Evolutionary conservation across 2,888 invertebrate species (phyloP), one percentile per base, ranked within the genome.

Genomic region (Loripinus fragilis): DNA sequence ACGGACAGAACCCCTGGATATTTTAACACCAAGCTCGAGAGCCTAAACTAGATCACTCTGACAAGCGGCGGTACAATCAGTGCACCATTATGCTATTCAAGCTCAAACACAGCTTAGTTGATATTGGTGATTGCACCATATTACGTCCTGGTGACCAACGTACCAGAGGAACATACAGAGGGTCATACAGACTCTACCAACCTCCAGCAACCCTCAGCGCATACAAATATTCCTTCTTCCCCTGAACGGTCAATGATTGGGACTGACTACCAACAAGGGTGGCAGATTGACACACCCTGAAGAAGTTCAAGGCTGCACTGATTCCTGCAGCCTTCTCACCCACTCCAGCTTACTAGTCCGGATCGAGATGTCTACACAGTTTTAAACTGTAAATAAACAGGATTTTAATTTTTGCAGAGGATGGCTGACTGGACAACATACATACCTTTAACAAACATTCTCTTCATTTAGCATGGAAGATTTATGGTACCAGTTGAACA

Each of bases 261-360:
- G 74, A 74, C 66, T 15, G 23, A 38, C 71, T 78, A n/a, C 66
- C 74, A 45, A 33, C 70, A 64, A 42, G 2, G 50, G 17, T 42
- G 38, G 60, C 66, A 50, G 17, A 55, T 41, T 64, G 52, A 45
- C 41, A 41, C 2, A 41, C 77, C 2, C 55, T 74, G 17, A 71
- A 78, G 45, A 71, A 17, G n/a, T 78, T 78, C 74, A 70, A 64
- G 52, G 41, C 72, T 60, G 60, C 60, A 10, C 30, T 33, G 60
- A 60, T 20, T 17, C 15, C 33, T 33, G 60, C 60, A 60, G 60
- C 33, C 33, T 17, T 23, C 55, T 12, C 23, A 23, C 33, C 33
- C 60, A 17, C 60, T 33, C 33, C 33, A 33, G 60, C 60, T 2
- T 60, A 60, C 33, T 33, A 33, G 60, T 17, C 25, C 3, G 60